Evolutionary conservation across 2,113 vertebrate species (phyloP), one percentile per base, ranked within the genome.

Genomic region (Cygnus buccinator): DNA sequence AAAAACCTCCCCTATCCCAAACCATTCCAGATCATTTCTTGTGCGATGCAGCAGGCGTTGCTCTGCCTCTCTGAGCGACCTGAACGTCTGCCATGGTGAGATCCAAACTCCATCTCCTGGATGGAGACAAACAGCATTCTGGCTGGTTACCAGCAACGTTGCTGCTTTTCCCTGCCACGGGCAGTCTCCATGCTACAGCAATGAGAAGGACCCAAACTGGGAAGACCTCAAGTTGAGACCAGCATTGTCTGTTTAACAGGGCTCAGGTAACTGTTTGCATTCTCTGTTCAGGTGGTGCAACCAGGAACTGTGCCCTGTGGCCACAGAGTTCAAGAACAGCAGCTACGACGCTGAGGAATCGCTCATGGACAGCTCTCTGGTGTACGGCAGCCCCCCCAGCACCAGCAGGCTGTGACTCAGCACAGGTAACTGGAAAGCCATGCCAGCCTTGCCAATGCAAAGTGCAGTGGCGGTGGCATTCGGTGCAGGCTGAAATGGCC

Each of bases 261-360:
- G 6, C 41, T 10, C 2, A 3, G 59, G 18, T 50, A 20, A 18
- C 80, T 6, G 1, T 12, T 13, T 4, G n/a, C 33, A 1, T 55
- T 84, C 44, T 41, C 54, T 20, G 7, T 55, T 13, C 96, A 99
- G 99, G 93, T 99, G 99, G 98, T 98, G 98, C 92, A 94, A 97
- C 62, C 98, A 98, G 63, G 98, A 99, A 68, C 84, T 99, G 74
- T 98, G 98, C 82, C 98, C 98, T 0, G 98, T 98, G 76, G 94
- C 87, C 48, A 65, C 29, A 5, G 98, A 97, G 76, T 87, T 97
- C 3, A 21, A 11, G 9, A 96, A 52, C 23, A 94, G 98, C 66
- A 97, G 94, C 92, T 99, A 99, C 33, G 48, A 90, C 20, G 29
- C 59, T 0, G 83, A 90, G 61, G 94, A 94, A 4, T 87, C 59